Evolutionary conservation across 2,888 invertebrate genomes (phyloP), one percentile per base, ranked within the genome.

Genomic region (Platerodrilus igneus): DNA sequence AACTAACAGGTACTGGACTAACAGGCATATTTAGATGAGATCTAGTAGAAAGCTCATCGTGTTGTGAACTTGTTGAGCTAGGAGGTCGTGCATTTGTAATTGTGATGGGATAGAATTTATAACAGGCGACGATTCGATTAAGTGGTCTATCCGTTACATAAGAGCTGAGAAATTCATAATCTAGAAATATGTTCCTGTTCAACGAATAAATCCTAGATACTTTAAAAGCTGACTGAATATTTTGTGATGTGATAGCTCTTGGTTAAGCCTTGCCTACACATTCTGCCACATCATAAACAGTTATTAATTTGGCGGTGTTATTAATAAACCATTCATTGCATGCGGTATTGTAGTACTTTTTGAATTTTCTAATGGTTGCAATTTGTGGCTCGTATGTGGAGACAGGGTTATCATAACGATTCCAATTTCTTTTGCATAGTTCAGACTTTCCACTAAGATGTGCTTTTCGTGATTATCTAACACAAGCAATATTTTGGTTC

Each of bases 391-490:
- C 15, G 46, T 50, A 21, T 49, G 48, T 2, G 48, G 48, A 43
- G 42, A 41, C 45, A 49, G 43, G 43, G 39, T 33, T 45, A n/a
- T n/a, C n/a, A 55, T 45, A 42, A 56, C 50, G 26, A 42, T 27
- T 20, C 34, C 55, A 51, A 44, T 41, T 11, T 29, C 21, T 30
- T 10, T 30, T 11, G 30, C 30, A 4, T 11, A 11, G n/a, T 19
- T 11, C 7, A 30, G 2, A 3, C 4, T 11, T 19, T 30, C 10
- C 30, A 58, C 51, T 7, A 52, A 51, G n/a, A 57, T 48, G 45
- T 58, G 60, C 2, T 53, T 57, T 26, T 58, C 57, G 25, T 61
- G 59, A 30, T 59, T 59, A 41, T 62, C 58, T 40, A 59, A 41
- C 21, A 49, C 45, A 9, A 59, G 29, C 10, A 60, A 38, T 27